Evolutionary conservation across 2,113 vertebrate species (phyloP), one percentile per base, ranked within the genome.

Genomic region (Thryonomys swinderianus): DNA sequence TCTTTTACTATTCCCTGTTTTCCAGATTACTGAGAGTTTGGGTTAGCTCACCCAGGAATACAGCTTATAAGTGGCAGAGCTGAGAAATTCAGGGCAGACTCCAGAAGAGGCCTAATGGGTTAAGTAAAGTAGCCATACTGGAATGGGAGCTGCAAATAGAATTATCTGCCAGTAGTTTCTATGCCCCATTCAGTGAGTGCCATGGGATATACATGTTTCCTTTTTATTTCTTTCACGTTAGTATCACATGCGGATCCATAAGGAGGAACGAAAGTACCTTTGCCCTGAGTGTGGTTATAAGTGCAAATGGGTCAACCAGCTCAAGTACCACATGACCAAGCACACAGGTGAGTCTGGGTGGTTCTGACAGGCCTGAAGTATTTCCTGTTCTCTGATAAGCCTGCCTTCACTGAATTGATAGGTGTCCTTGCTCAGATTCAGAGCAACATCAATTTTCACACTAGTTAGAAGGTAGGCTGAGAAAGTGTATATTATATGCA

Each of bases 261-360:
- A 99, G 97, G 99, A 99, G 23, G 99, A 99, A 95, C 98, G 99
- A 88, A 99, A 99, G 93, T 99, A 99, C 67, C 98, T 99, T 81
- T 99, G 99, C 95, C 99, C 99, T 0, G 99, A 99, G 67, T 99
- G 99, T 5, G 99, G 99, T 91, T 99, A 99, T 98, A 99, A 99
- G 97, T 99, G 99, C 98, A 99, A 99, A 95, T 99, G 99, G 99
- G 98, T 99, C 67, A 99, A 99, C 97, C 99, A 99, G 97, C 99
- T 99, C 95, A 99, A 99, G 97, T 99, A 99, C 93, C 99, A 99
- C 98, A 99, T 99, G 99, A 99, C 99, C 12, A 99, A 99, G 92
- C 99, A 99, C 97, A 99, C 99, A 40, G 99, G 99, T 99, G 98
- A 96, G 90, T 78, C 51, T 51, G 13, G 40, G 55, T 42, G n/a